Base-by-base conservation (phyloP, 2,113 vertebrate genomes). In the Datnioides undecimradiatus region DNA sequence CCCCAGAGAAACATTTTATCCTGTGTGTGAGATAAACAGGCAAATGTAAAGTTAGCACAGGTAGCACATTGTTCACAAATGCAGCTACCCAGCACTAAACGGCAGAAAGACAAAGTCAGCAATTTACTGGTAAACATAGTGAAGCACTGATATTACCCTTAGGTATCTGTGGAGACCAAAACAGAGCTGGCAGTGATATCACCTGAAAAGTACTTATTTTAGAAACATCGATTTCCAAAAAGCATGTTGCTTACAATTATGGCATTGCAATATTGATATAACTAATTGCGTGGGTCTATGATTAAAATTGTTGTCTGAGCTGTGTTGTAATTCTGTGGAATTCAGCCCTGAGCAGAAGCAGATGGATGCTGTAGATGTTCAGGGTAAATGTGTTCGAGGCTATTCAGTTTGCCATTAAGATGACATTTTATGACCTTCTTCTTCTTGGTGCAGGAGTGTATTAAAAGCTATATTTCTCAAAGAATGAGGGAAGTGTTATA, bases 341-440 rank as follows among this genome's bases (percentile, higher is more conserved):
- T 55, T 59, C 17, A 36, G 4, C 8, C 58, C 31, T 27, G 41
- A 43, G 17, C 19, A 51, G 58, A 55, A 51, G 12, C 31, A 34
- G 0, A 43, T 59, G 11, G n/a, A 51, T 41, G 69, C 25, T 68
- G 63, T 36, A 13, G 27, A 23, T 63, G 27, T 25, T 21, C 3
- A 14, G n/a, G 41, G 17, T 19, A 25, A 65, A 51, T 73, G 25
- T 51, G 52, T 75, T 70, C 70, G 25, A 36, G 46, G 40, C 8
- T 48, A 33, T 40, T 86, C 55, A 27, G 72, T n/a, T 62, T 71
- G 48, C 59, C 73, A 75, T 82, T 82, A 75, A 48, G 4, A 14
- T 78, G 79, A 57, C 79, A 78, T 83, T 80, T 85, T 33, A 65
- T 79, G 63, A 76, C 76, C 46, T 78, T 46, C 46, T 34, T 79